Conservation (phyloP, 2,113 vertebrate species). For the Hoplias malabaricus region DNA sequence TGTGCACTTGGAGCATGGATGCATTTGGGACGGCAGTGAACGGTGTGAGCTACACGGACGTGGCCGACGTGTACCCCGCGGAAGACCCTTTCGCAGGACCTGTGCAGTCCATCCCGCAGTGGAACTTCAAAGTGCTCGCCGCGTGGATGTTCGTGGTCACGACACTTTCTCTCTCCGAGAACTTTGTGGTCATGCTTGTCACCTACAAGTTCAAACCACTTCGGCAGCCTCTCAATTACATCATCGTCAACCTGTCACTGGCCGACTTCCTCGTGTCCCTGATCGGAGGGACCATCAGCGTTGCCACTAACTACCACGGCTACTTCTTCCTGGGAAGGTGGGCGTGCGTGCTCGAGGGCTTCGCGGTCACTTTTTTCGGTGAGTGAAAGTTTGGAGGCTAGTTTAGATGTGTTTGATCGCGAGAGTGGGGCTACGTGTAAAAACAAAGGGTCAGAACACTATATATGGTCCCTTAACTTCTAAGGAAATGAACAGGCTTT, state of each 20-base stretch:
- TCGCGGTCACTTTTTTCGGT: constrained; percentile 90
- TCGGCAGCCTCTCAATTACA: constrained; percentile 84
- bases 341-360: constrained; percentile 87
- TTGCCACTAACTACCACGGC: constrained; percentile 81
- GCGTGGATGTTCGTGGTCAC: constrained; percentile 83
- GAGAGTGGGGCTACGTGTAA: too few species aligned
- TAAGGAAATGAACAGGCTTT: too few species aligned
- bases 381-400: constrained; percentile 58
- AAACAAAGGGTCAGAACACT: too few species aligned
- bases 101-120: constrained; percentile 73
- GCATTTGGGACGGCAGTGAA: constrained; percentile 66
- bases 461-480: too few species aligned
- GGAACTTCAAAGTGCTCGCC: constrained; percentile 87
- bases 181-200: constrained; percentile 85
- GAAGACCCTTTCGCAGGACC: constrained; percentile 77
- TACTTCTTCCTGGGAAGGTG: constrained; percentile 86
- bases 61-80: constrained; percentile 26
- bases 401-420: background rate
- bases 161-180: constrained; percentile 80
- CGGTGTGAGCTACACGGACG: constrained; percentile 64
- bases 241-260: constrained; percentile 85
- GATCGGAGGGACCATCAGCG: constrained; percentile 81
- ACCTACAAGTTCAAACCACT: constrained; percentile 84
- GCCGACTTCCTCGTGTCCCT: constrained; percentile 87
- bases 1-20: constrained; percentile 65